Conservation (phyloP, 1,140 invertebrate species). For the Globodera rostochiensis region DNA sequence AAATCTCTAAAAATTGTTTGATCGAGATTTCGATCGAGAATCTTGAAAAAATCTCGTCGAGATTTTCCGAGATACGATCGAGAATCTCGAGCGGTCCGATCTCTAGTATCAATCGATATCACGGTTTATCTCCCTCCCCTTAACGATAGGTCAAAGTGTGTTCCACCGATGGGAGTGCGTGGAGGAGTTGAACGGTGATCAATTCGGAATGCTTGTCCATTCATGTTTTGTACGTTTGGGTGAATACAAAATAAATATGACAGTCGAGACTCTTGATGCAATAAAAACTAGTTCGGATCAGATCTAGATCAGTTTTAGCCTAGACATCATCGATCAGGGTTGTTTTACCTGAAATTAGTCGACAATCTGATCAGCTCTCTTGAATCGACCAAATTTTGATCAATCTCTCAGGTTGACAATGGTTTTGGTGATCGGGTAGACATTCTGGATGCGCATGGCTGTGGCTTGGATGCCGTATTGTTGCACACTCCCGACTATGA, state of each 20-base stretch:
- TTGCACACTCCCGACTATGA: constrained; percentile 61
- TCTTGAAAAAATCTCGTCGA: no score
- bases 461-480: constrained; percentile 31
- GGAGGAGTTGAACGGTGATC: constrained; percentile 57
- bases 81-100: no score
- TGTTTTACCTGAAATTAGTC: no score
- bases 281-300: no score
- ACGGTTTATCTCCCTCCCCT: background rate
- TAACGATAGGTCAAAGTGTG: constrained; percentile 49
- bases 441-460: constrained; percentile 58
- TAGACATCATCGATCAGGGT: no score
- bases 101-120: background rate
- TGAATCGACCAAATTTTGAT: background rate
- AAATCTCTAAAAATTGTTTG: no score
- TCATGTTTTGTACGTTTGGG: constrained; percentile 47
- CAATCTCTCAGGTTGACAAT: constrained; percentile 53
- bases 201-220: constrained; percentile 65
- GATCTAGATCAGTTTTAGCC: no score
- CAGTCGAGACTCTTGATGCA: no score
- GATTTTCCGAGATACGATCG: no score
- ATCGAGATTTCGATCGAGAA: no score
- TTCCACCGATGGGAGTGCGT: constrained; percentile 65
- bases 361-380: no score
- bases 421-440: constrained; percentile 63
- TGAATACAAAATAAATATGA: background rate